phyloP scores from a whole-genome alignment of 2,797 vertebrate genomes.

The Xyrichtys novacula region DNA sequence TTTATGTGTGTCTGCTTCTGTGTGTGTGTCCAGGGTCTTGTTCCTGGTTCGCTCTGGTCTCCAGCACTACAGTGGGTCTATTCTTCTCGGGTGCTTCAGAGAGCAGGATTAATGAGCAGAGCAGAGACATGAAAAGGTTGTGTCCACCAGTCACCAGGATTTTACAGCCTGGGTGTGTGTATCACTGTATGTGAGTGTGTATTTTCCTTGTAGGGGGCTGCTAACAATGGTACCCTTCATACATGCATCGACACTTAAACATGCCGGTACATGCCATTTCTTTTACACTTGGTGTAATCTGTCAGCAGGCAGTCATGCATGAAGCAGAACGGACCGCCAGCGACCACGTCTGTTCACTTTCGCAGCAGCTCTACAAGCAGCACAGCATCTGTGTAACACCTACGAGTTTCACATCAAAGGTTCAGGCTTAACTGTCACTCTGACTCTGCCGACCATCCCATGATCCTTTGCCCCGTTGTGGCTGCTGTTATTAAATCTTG shows the following conservation, averaged over 20 bases:
- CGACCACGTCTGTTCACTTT: constrained; percentile 1
- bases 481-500: constrained; percentile 16
- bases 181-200: constrained; percentile 12
- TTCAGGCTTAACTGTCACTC: constrained; percentile 21
- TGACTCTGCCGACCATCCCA: constrained; percentile 2
- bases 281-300: constrained; percentile 15
- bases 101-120: constrained; percentile 71
- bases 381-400: constrained; percentile 5
- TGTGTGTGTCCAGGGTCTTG: constrained; percentile 56
- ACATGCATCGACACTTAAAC: constrained; percentile 32
- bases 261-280: constrained; percentile 32
- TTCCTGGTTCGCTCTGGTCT: constrained; percentile 63
- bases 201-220: constrained; percentile 20
- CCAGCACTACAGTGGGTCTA: constrained; percentile 63
- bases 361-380: neutral
- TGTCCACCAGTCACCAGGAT: constrained; percentile 57
- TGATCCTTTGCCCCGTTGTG: constrained; percentile 18
- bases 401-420: neutral
- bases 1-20: constrained; percentile 17
- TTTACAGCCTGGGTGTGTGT: constrained; percentile 47
- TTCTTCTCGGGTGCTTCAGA: constrained; percentile 69
- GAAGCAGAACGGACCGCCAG: constrained; percentile 14
- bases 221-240: constrained; percentile 35
- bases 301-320: constrained; percentile 11
- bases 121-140: constrained; percentile 68